Evolutionary conservation across 2,888 invertebrate species (phyloP).

Genomic region (Pantelozetes paolii): DNA sequence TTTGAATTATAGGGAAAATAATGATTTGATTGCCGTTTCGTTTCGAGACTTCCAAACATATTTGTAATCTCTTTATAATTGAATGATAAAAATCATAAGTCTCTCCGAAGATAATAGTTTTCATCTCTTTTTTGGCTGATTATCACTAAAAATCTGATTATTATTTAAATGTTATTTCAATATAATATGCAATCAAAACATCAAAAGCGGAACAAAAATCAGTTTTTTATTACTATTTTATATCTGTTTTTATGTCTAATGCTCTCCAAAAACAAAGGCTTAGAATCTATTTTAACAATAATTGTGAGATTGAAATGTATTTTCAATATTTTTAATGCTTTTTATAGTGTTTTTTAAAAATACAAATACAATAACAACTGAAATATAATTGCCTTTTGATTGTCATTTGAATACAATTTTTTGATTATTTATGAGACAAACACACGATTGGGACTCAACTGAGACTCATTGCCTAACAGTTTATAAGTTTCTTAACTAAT

Average conservation of each 20-base stretch:
- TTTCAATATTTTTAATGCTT: background rate
- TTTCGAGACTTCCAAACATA: no score
- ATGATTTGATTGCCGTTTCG: no score
- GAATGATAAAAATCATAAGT: no score
- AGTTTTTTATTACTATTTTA: background rate
- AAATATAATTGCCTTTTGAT: conserved; percentile 12
- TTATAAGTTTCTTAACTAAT: background rate
- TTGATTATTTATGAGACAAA: background rate
- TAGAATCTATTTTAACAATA: background rate
- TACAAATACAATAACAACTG: background rate
- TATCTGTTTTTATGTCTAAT: background rate
- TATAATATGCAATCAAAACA: background rate
- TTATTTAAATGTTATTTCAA: background rate
- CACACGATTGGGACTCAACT: background rate
- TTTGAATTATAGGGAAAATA: no score
- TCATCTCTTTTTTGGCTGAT: no score
- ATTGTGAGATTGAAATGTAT: background rate
- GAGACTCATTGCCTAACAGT: conserved; percentile 1
- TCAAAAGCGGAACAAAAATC: background rate
- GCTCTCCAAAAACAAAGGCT: background rate
- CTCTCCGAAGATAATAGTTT: no score
- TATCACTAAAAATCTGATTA: no score
- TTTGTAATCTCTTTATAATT: no score
- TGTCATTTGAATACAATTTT: background rate
- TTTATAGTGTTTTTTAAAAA: background rate